Base-by-base conservation (phyloP, 2,113 vertebrate genomes). In the Microtus montanus region DNA sequence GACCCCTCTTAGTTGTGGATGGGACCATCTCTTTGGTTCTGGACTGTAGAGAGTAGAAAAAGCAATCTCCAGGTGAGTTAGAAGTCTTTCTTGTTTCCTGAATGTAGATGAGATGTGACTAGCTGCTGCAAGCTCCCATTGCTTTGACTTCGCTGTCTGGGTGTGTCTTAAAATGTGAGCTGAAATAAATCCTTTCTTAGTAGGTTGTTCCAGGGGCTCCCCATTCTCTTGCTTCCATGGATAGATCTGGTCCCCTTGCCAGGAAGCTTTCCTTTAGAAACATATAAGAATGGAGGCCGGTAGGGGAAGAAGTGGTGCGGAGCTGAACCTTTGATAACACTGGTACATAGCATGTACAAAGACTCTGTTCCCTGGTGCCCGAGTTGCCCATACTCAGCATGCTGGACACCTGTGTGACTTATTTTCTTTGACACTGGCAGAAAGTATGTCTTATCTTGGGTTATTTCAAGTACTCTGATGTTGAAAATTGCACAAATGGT, bases 341-440 rank as follows among this genome's bases (percentile, higher is more conserved):
- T 0, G 64, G 9, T 33, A 78, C 54, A 7, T 0, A 28, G 80
- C 41, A 3, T 8, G 10, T 68, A 1, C 92, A 94, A 78, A 82
- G 87, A 87, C 88, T 84, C 93, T 73, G 47, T 94, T 73, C 68
- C 10, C 64, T 87, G 94, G 91, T 44, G 86, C 86, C 88, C 86
- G 87, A 74, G 90, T 63, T 3, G 17, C 68, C 61, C 58, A 19
- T 13, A 22, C 92, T 38, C 96, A 97, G 91, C 92, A 38, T 49
- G 68, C 78, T 66, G 90, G 92, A 79, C 66, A 87, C 75, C 54
- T 28, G 41, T 94, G 84, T 95, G 87, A 97, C 95, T 95, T 86
- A 96, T 97, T 93, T 79, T 92, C 83, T 93, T 92, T 97, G 97
- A 97, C 96, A 97, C 87, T 85, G 87, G 84, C 93, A 92, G 89